Conservation (phyloP, 2,797 vertebrate genomes). For the Hylomyscus alleni region DNA sequence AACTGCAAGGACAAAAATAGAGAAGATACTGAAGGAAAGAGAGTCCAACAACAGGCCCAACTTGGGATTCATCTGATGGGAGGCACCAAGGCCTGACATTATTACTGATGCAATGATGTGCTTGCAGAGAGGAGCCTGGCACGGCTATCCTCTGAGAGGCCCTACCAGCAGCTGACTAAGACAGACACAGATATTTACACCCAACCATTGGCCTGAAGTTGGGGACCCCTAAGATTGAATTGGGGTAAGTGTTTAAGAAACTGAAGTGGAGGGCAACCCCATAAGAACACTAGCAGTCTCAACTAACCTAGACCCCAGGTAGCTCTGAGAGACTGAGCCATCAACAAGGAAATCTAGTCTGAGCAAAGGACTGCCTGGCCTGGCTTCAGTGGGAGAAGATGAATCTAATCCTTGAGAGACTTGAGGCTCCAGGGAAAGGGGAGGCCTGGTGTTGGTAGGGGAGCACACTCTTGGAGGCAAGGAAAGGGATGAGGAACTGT, state of each 20-base stretch:
- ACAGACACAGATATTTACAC: neutral
- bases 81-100: neutral
- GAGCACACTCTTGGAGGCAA: neutral
- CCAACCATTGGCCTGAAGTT: neutral
- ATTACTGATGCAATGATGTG: neutral
- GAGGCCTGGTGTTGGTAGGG: neutral
- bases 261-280: neutral
- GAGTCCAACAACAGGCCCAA: neutral
- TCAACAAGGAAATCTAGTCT: neutral
- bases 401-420: neutral
- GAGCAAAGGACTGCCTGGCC: neutral
- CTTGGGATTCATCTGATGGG: neutral
- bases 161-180: neutral
- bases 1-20: neutral
- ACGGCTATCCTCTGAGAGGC: neutral
- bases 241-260: neutral
- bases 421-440: neutral
- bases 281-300: neutral
- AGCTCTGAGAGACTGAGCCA: neutral
- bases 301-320: neutral
- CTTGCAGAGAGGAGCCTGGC: neutral
- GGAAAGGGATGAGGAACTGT: neutral
- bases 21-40: neutral
- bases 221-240: neutral
- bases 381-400: neutral